Evolutionary conservation across 2,113 vertebrate genomes (phyloP).

Genomic region (Salvelinus fontinalis): DNA sequence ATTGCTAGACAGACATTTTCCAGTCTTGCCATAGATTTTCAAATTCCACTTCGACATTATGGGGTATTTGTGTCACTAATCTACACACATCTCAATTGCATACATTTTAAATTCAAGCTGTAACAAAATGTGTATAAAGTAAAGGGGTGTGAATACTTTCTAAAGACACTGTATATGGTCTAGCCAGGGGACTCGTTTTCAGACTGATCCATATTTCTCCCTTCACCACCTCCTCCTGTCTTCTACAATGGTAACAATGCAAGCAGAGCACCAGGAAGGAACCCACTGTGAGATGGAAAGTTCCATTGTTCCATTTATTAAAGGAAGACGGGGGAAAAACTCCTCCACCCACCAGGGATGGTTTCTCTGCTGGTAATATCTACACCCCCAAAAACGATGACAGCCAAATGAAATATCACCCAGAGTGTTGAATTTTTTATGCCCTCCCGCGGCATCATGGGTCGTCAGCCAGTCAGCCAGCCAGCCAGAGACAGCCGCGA

Average conservation of each 20-base stretch:
- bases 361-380: too few species aligned
- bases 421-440: constrained; percentile 60
- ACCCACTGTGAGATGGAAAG: too few species aligned
- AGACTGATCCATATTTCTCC: not conserved
- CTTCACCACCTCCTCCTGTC: not conserved
- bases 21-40: too few species aligned
- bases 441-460: constrained; percentile 6
- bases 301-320: constrained; percentile 15
- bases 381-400: constrained; percentile 9
- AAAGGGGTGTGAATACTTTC: too few species aligned
- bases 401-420: constrained; percentile 58
- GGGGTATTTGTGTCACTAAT: too few species aligned
- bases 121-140: too few species aligned
- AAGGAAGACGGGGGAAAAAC: constrained; percentile 18
- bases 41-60: too few species aligned
- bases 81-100: too few species aligned
- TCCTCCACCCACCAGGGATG: not conserved
- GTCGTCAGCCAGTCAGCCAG: not conserved
- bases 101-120: too few species aligned
- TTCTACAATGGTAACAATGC: constrained; percentile 26
- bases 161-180: too few species aligned
- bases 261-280: constrained; percentile 4
- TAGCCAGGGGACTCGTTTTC: too few species aligned
- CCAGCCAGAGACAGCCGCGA: not conserved
- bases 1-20: too few species aligned